phyloP scores from a whole-genome alignment of 2,113 vertebrate genomes.

The Tupaia chinensis region DNA sequence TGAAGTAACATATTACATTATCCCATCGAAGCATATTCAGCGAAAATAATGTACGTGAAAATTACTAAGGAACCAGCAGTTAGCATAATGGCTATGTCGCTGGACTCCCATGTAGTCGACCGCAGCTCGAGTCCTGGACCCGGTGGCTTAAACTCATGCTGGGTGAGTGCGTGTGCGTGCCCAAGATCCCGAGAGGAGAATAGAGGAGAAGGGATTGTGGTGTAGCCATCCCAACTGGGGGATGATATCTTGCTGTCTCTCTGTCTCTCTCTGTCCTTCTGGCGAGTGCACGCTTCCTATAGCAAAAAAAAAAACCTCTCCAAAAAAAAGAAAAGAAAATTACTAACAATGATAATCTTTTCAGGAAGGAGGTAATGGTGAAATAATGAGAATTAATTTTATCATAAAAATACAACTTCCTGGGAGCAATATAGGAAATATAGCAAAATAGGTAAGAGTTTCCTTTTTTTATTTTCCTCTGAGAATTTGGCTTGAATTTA shows the following conservation, averaged over 20 bases:
- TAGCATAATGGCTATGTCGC: no score
- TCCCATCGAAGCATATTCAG: background rate
- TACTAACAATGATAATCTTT: background rate
- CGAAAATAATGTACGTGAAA: background rate
- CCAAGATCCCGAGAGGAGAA: no score
- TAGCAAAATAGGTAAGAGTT: background rate
- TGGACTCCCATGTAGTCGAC: no score
- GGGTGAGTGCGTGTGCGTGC: no score
- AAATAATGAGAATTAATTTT: conserved; percentile 45
- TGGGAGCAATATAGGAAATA: background rate
- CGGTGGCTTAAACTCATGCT: no score
- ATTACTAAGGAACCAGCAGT: background rate
- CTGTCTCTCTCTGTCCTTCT: no score
- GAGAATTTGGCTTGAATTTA: background rate
- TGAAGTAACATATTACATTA: background rate
- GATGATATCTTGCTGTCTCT: no score
- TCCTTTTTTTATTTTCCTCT: background rate
- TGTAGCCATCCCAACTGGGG: no score
- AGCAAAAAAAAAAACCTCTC: no score
- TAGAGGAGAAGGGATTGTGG: no score
- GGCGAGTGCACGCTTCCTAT: no score
- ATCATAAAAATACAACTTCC: conserved; percentile 2
- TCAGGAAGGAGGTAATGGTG: background rate
- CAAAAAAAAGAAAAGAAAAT: background rate
- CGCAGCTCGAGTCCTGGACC: no score